phyloP scores from a whole-genome alignment of 2,797 vertebrate species.

The Hypotaenidia okinawae region DNA sequence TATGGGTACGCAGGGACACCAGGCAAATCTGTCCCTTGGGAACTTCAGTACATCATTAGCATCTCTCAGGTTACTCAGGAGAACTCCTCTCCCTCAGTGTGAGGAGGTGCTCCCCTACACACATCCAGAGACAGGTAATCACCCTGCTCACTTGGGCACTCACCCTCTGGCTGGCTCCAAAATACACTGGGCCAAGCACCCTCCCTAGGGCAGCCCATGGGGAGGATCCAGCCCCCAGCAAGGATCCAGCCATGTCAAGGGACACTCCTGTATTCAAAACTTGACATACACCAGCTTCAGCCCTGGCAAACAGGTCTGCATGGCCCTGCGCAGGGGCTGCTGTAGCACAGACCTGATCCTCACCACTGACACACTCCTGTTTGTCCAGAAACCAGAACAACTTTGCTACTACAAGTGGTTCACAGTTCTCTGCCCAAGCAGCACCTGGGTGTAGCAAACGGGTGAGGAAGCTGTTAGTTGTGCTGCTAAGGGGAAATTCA shows the following conservation, averaged over 20 bases:
- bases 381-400: background rate
- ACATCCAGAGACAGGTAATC: background rate
- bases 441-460: background rate
- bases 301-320: background rate
- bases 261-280: background rate
- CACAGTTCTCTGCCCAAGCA: background rate
- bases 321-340: background rate
- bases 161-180: background rate
- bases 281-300: background rate
- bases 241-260: background rate
- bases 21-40: background rate
- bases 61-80: too few relatives aligned
- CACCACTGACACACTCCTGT: background rate
- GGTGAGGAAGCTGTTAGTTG: background rate
- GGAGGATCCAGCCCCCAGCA: background rate
- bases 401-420: background rate
- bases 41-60: background rate
- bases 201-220: background rate
- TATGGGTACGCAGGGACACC: background rate
- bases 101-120: background rate
- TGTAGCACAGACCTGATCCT: background rate
- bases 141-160: background rate
- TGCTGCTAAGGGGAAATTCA: background rate
- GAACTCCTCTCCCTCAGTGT: background rate
- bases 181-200: background rate